Evolutionary conservation across 2,888 invertebrate genomes (phyloP).

Genomic region (Ormyrus rosae): DNA sequence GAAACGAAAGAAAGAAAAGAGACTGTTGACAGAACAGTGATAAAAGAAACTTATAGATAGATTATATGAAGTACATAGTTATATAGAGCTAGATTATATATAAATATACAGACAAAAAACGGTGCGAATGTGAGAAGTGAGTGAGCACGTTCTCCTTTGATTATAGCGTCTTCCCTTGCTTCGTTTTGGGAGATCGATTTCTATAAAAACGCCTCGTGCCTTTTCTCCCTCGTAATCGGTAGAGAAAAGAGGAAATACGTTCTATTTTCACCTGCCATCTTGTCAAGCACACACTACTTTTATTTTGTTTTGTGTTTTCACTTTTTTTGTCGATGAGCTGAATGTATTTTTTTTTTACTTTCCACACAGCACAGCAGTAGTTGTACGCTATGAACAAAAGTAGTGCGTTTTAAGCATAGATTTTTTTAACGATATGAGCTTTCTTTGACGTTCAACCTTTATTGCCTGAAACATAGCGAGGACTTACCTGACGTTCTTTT

Average conservation of each 20-base stretch:
- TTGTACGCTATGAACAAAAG: conserved; percentile 31
- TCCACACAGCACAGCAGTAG: conserved; percentile 25
- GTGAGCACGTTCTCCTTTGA: conserved; percentile 49
- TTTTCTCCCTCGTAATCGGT: conserved; percentile 46
- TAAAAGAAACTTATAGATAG: conserved; percentile 28
- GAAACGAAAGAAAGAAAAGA: conserved; percentile 32
- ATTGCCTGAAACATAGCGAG: conserved; percentile 40
- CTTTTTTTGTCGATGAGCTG: conserved; percentile 10
- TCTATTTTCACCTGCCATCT: conserved; percentile 27
- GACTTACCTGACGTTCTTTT: conserved; percentile 26
- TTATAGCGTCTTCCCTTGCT: conserved; percentile 55
- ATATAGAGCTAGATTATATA: conserved; percentile 8
- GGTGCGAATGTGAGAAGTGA: conserved; percentile 35
- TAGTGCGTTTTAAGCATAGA: conserved; percentile 30
- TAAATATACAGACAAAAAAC: conserved; percentile 30
- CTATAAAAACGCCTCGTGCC: conserved; percentile 46
- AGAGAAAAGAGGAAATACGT: conserved; percentile 41
- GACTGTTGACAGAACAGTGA: conserved; percentile 51
- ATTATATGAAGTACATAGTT: conserved; percentile 13
- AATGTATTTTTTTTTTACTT: conserved; percentile 41
- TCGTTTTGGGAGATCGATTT: conserved; percentile 43
- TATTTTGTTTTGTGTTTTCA: not conserved
- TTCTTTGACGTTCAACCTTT: conserved; percentile 47
- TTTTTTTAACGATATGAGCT: conserved; percentile 30
- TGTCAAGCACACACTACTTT: conserved; percentile 25